Base-by-base conservation (phyloP, 2,797 vertebrate genomes). In the Catostomus latipinnis region DNA sequence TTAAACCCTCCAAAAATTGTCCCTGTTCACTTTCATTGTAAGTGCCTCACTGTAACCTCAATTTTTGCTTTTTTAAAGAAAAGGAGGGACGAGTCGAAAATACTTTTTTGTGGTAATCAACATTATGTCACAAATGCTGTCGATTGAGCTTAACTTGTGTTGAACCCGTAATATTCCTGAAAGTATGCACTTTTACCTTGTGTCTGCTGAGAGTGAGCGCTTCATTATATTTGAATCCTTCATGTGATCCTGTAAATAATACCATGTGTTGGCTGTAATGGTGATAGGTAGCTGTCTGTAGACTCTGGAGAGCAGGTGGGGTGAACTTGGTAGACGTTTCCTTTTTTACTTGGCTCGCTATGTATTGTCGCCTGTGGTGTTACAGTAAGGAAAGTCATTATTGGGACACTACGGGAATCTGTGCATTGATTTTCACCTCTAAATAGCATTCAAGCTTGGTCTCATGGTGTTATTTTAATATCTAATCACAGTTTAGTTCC, bases 181-280 rank as follows among this genome's bases (percentile, higher is more conserved):
- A 34, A 34, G 34, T 34, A 34, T 34, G 34, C 34, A 34, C 34
- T 34, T 34, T 34, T 34, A 34, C 34, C 34, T 34, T 34, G 34
- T 34, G 34, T 34, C 34, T 34, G 34, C 1, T 34, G 34, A 34
- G 34, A 34, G 46, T 45, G 4, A 52, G 45, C 67, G 53, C 43
- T 34, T 76, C 52, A 69, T 69, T 61, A 52, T 6, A 52, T 69
- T 60, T 52, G 6, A 60, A 49, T 68, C 18, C 22, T 69, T 67
- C 45, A 68, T 77, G 18, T 43, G 46, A 52, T 69, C 48, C 18
- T 52, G 66, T 69, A 52, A 52, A 76, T 76, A 76, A 52, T 69
- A 58, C 16, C 16, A 68, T 76, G 43, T 67, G 74, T 68, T 68
- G 54, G 45, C 53, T 76, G 3, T 76, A 16, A 16, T 50, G 53